phyloP scores from a whole-genome alignment of 1,140 invertebrate species.

The Drosophila truncata region DNA sequence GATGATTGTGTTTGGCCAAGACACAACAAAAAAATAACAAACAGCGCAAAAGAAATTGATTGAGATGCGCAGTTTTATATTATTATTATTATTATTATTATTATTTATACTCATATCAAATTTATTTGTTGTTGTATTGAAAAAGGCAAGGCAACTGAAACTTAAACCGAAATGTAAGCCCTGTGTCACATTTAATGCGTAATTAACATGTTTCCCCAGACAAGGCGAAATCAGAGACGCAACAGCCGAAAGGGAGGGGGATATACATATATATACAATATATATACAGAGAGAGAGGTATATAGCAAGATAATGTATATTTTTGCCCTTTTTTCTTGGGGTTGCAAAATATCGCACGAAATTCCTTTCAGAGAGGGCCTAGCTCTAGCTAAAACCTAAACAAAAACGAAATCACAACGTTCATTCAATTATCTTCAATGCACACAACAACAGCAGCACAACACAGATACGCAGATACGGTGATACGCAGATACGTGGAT shows the following conservation, averaged over 20 bases:
- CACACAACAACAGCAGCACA: slow-evolving; percentile 3
- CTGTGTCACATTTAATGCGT: slow-evolving; percentile 48
- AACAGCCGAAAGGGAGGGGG: neutral
- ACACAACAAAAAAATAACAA: neutral
- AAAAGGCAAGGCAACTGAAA: neutral
- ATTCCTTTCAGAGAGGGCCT: slow-evolving; percentile 17
- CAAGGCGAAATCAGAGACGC: neutral
- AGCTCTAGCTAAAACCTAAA: slow-evolving; percentile 11
- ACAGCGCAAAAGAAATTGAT: slow-evolving; percentile 35
- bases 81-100: slow-evolving; percentile 1
- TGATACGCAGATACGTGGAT: slow-evolving; percentile 13
- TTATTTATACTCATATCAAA: neutral
- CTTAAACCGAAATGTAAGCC: slow-evolving; percentile 28
- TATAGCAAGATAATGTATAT: slow-evolving; percentile 9
- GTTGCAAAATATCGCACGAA: slow-evolving; percentile 38
- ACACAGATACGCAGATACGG: slow-evolving; percentile 5
- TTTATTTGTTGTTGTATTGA: no score
- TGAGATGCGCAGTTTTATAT: slow-evolving; percentile 33
- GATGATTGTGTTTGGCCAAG: slow-evolving; percentile 4
- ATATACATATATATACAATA: neutral
- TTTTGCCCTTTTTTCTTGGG: slow-evolving; percentile 32
- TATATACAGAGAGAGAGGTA: neutral
- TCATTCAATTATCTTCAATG: slow-evolving; percentile 67
- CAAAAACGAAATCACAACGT: slow-evolving; percentile 38
- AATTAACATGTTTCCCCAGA: slow-evolving; percentile 59